phyloP scores from a whole-genome alignment of 2,113 vertebrate species.

The Hemicordylus capensis region DNA sequence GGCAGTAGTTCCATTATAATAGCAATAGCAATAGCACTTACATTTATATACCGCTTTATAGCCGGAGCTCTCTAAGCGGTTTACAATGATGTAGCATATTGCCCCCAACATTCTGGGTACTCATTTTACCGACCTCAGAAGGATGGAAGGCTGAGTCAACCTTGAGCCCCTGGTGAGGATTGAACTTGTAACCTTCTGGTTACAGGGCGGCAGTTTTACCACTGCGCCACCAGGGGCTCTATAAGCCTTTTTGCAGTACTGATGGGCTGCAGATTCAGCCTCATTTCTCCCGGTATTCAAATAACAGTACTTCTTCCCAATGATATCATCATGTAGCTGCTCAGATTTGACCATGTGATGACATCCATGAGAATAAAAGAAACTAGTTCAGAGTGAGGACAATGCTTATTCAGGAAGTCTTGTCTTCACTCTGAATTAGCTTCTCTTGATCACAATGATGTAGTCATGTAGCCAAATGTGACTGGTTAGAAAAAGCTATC shows the following conservation, averaged over 20 bases:
- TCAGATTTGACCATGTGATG: neutral
- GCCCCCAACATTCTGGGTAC: no score
- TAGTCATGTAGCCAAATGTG: neutral
- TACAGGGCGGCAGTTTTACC: no score
- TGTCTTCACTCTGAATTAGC: neutral
- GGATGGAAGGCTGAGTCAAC: no score
- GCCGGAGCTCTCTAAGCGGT: no score
- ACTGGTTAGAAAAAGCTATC: neutral
- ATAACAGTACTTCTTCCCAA: neutral
- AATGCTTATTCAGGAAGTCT: neutral
- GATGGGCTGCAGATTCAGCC: neutral
- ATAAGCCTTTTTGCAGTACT: neutral
- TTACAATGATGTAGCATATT: no score
- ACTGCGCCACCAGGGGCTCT: no score
- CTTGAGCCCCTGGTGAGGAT: no score
- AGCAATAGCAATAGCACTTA: no score
- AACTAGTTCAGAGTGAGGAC: neutral
- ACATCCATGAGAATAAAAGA: neutral
- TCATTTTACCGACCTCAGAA: no score
- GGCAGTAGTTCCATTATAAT: no score
- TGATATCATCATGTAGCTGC: neutral
- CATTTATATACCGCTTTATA: no score
- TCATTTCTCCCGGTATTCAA: neutral
- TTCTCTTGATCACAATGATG: neutral
- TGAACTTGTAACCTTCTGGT: no score